Conservation (phyloP, 92 coral and sea anemone species). For the Porites divaricata region DNA sequence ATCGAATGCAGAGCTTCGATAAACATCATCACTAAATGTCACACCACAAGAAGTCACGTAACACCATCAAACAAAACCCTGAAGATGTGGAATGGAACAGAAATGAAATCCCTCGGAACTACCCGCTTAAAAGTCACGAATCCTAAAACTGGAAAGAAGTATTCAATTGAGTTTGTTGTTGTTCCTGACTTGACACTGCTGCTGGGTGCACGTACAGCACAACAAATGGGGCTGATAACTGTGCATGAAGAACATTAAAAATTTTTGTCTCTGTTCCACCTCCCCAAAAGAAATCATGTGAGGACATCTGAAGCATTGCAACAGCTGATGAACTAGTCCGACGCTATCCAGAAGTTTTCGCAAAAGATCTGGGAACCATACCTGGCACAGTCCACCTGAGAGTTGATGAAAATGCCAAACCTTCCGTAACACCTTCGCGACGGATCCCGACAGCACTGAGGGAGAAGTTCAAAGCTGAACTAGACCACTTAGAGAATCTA, state of each 20-base stretch:
- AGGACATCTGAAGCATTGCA: no score
- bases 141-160: no score
- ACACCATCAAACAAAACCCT: conserved; percentile 33
- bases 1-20: conserved; percentile 68
- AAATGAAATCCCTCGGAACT: conserved; percentile 42
- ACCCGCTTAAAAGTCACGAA: no score
- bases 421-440: conserved; percentile 51
- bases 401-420: conserved; percentile 46
- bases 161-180: no score
- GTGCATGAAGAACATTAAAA: conserved; percentile 30
- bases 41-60: conserved; percentile 30
- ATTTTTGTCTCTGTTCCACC: conserved; percentile 30
- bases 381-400: conserved; percentile 38
- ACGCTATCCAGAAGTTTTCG: no score
- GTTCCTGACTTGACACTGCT: background rate
- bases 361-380: no score
- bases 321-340: no score
- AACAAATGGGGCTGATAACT: conserved; percentile 43
- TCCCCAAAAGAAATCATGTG: conserved; percentile 16
- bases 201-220: conserved; percentile 69
- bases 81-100: conserved; percentile 55
- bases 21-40: conserved; percentile 32
- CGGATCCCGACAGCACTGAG: conserved; percentile 62
- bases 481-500: conserved; percentile 46
- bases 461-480: conserved; percentile 2